Evolutionary conservation across 2,113 vertebrate species (phyloP).

Genomic region (Polypterus bichir): DNA sequence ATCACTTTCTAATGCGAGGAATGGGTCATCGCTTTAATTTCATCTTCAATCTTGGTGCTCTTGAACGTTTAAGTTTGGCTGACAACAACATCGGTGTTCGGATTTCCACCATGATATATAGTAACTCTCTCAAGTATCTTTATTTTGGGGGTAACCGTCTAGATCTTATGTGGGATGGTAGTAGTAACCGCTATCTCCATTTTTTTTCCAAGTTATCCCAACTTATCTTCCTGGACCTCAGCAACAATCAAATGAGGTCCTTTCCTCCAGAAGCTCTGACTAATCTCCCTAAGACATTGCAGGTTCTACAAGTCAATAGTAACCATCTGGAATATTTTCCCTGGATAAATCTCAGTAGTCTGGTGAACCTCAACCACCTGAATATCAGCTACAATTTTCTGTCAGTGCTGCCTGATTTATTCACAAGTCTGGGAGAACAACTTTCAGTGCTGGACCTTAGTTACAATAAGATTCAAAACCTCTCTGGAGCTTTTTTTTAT

Average conservation of each 20-base stretch:
- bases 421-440: conserved; percentile 26
- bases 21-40: conserved; percentile 55
- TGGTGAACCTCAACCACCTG: conserved; percentile 39
- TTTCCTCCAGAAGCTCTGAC: conserved; percentile 30
- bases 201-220: conserved; percentile 53
- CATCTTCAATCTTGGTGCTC: conserved; percentile 31
- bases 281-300: conserved; percentile 39
- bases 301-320: conserved; percentile 32
- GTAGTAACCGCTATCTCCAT: conserved; percentile 34
- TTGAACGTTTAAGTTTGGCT: conserved; percentile 47
- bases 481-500: conserved; percentile 51
- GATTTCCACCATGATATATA: conserved; percentile 38
- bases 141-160: conserved; percentile 49
- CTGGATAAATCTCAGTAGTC: conserved; percentile 42
- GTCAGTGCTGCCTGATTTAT: conserved; percentile 17
- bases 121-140: conserved; percentile 44
- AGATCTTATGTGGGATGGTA: conserved; percentile 45
- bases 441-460: conserved; percentile 54
- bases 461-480: conserved; percentile 40
- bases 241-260: conserved; percentile 39
- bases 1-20: conserved; percentile 54
- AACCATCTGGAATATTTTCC: conserved; percentile 48
- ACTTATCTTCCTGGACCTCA: conserved; percentile 51
- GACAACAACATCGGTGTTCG: conserved; percentile 51
- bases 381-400: conserved; percentile 50